phyloP scores from a whole-genome alignment of 2,888 invertebrate species.

The Macrosiphum euphorbiae region DNA sequence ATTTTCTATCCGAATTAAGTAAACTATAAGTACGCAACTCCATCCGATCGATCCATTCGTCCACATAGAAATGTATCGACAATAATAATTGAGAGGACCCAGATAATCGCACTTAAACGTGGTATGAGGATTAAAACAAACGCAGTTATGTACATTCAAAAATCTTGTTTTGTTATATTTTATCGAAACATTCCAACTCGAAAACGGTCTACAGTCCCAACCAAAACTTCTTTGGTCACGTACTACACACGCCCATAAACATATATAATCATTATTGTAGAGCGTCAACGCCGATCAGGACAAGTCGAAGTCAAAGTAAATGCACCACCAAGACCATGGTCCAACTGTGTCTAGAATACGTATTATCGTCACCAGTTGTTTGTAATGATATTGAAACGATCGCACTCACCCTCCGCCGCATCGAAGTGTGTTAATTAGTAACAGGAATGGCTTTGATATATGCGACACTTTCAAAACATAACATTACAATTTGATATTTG shows the following conservation, averaged over 20 bases:
- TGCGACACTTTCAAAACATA: neutral
- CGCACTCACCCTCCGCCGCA: neutral
- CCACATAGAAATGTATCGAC: neutral
- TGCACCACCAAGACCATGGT: neutral
- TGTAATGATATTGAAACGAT: neutral
- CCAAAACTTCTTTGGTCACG: slow-evolving; percentile 40
- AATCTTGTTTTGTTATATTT: neutral
- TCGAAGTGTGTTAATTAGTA: neutral
- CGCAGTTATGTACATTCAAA: neutral
- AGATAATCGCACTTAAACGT: neutral
- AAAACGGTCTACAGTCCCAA: neutral
- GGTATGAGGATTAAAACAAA: neutral
- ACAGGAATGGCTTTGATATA: neutral
- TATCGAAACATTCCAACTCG: neutral
- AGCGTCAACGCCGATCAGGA: neutral
- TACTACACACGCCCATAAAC: neutral
- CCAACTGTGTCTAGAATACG: neutral
- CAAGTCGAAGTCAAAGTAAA: neutral
- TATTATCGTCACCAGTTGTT: neutral
- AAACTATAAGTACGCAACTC: neutral
- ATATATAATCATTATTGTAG: neutral
- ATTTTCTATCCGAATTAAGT: neutral
- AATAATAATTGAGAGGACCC: neutral
- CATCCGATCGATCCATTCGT: neutral
- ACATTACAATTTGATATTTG: neutral